Evolutionary conservation across 2,888 invertebrate genomes (phyloP), one percentile per base, ranked within the genome.

Genomic region (Tetranychus piercei): DNA sequence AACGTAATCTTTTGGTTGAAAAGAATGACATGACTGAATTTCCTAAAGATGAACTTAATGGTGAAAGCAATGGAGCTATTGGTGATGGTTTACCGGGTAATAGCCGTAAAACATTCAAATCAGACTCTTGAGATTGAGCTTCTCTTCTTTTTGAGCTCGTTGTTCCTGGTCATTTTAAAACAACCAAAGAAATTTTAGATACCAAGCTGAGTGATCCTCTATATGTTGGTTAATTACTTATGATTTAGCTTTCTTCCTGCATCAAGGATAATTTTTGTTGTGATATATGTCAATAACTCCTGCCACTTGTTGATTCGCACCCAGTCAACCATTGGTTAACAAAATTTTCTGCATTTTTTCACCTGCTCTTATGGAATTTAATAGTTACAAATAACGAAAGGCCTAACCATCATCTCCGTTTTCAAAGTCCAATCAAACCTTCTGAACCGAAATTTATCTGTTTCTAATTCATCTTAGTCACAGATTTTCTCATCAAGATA

Each of bases 1-100:
- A 76, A 8, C 64, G 43, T 23, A 44, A n/a, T 22, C 75, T 75
- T 34, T 44, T 75, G n/a, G 66, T 34, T n/a, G 72, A 72, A 67
- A 73, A 75, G 15, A 34, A 64, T n/a, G 20, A 55, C 9, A 73
- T 55, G 55, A 55, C 55, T 15, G 55, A 55, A 55, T 55, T 55
- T 55, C 55, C 55, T 55, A 55, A 55, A 55, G 55, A 55, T 55
- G 55, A 55, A 55, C 9, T 55, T 9, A 55, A 55, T 15, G 55
- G 55, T 15, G 55, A 55, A 15, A 15, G 9, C 55, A 55, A 15
- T 3, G 55, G 15, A 55, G 9, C 7, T 55, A 55, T 15, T 55
- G 15, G 55, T 15, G 15, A 55, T 15, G 55, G 15, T 55, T 15
- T 55, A 55, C 55, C 55, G 2, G 34, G 34, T 34, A 55, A 55